Conservation (phyloP, 37 sponge, comb jelly and placozoan genomes). For the Axinella damicornis region DNA sequence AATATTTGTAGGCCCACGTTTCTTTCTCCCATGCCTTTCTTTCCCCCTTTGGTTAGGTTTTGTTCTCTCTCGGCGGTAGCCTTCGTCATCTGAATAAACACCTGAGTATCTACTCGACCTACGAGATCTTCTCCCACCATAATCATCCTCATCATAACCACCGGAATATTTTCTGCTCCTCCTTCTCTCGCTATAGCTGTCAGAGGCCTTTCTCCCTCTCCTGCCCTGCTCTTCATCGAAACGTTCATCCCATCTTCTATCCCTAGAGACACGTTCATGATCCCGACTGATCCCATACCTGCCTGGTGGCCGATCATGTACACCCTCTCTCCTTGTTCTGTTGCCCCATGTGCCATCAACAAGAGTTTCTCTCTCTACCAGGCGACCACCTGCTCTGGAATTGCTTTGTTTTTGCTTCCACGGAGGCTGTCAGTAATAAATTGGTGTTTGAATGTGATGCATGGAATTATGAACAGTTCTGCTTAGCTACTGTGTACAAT, state of each 20-base stretch:
- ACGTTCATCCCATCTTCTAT: neutral
- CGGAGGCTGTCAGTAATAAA: too few relatives aligned
- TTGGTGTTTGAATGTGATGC: too few relatives aligned
- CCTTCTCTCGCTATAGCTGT: neutral
- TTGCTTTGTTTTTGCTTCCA: too few relatives aligned
- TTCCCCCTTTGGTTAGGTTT: constrained; percentile 8
- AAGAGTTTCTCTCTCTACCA: constrained; percentile 28
- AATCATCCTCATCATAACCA: constrained; percentile 8
- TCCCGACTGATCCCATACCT: neutral
- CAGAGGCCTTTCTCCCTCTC: constrained; percentile 11
- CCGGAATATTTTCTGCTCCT: neutral
- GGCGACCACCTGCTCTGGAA: neutral
- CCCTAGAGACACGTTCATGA: neutral
- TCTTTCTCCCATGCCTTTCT: neutral
- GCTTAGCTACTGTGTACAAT: too few relatives aligned
- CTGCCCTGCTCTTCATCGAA: constrained; percentile 29
- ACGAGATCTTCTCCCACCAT: constrained; percentile 2
- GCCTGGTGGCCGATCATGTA: neutral
- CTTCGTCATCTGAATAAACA: constrained; percentile 40
- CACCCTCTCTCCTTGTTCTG: neutral
- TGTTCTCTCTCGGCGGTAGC: constrained; percentile 21
- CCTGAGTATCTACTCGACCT: neutral
- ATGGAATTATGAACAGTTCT: too few relatives aligned
- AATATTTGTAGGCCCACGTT: constrained; percentile 44
- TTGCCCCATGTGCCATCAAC: constrained; percentile 14